Evolutionary conservation across 2,113 vertebrate genomes (phyloP).

Genomic region (Gavialis gangeticus): DNA sequence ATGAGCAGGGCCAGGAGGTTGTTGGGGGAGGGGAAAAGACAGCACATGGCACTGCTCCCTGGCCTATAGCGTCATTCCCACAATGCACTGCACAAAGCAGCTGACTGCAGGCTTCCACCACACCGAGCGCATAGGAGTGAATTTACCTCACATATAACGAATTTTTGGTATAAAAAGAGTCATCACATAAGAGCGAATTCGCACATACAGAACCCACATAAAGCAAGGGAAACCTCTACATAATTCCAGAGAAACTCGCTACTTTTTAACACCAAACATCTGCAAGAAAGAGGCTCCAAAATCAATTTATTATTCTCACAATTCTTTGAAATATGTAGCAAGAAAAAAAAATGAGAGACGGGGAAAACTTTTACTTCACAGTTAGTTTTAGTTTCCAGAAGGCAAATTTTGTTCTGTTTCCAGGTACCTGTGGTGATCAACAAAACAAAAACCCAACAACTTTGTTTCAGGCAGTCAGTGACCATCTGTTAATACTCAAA

Average conservation of each 20-base stretch:
- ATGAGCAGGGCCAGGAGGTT: too few species aligned
- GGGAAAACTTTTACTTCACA: constrained; percentile 46
- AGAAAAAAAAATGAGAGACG: constrained; percentile 28
- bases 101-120: too few species aligned
- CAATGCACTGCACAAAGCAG: too few species aligned
- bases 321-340: constrained; percentile 19
- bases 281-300: not conserved
- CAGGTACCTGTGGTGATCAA: constrained; percentile 74
- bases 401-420: constrained; percentile 65
- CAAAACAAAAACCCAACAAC: constrained; percentile 60
- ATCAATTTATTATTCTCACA: not conserved
- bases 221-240: too few species aligned
- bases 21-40: too few species aligned
- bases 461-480: constrained; percentile 71
- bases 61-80: too few species aligned
- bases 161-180: too few species aligned
- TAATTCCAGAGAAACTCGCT: not conserved
- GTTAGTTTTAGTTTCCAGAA: constrained; percentile 67
- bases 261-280: constrained; percentile 17
- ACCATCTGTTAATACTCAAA: constrained; percentile 76
- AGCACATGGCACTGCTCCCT: too few species aligned
- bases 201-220: too few species aligned
- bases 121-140: too few species aligned
- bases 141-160: too few species aligned
- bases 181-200: too few species aligned